phyloP scores from a whole-genome alignment of 2,113 vertebrate species.

The Sinocyclocheilus anshuiensis region DNA sequence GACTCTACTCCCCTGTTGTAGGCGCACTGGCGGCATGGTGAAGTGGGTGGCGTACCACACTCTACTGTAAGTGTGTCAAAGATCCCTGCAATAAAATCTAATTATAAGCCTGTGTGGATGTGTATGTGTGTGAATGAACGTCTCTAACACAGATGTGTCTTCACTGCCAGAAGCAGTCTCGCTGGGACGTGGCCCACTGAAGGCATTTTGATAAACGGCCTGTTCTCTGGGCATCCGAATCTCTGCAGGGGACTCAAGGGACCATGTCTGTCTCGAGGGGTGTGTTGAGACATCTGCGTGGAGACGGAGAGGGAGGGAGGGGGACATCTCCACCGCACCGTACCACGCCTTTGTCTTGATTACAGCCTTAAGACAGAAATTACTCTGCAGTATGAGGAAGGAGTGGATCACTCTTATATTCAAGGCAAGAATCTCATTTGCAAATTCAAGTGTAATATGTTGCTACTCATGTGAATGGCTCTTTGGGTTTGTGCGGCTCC shows the following conservation, averaged over 20 bases:
- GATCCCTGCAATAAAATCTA: slow-evolving; percentile 37
- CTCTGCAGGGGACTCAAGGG: slow-evolving; percentile 35
- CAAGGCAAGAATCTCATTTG: slow-evolving; percentile 3
- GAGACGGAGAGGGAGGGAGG: slow-evolving; percentile 3
- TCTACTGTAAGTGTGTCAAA: slow-evolving; percentile 30
- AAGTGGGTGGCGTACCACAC: background rate
- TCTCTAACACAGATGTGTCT: slow-evolving; percentile 47
- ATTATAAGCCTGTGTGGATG: slow-evolving; percentile 21
- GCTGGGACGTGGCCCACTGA: slow-evolving; percentile 32
- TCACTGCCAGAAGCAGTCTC: slow-evolving; percentile 45
- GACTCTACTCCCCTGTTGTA: slow-evolving; percentile 1
- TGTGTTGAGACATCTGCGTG: slow-evolving; percentile 35
- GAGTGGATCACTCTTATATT: slow-evolving; percentile 28
- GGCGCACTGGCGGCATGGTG: background rate
- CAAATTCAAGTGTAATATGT: slow-evolving; percentile 19
- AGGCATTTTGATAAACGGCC: slow-evolving; percentile 47
- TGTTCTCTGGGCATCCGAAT: slow-evolving; percentile 46
- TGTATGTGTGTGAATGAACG: slow-evolving; percentile 42
- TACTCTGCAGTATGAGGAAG: slow-evolving; percentile 35
- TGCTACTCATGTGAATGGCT: background rate
- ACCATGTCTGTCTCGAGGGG: slow-evolving; percentile 31
- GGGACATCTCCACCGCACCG: background rate
- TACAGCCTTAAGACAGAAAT: slow-evolving; percentile 40
- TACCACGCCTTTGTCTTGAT: slow-evolving; percentile 18
- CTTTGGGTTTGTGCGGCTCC: slow-evolving; percentile 16